A percentile compares a stretch with the other conserved stretches of the same genome.
phyloP scores from a whole-genome alignment of 1,140 invertebrate species.

The Apis laboriosa region DNA sequence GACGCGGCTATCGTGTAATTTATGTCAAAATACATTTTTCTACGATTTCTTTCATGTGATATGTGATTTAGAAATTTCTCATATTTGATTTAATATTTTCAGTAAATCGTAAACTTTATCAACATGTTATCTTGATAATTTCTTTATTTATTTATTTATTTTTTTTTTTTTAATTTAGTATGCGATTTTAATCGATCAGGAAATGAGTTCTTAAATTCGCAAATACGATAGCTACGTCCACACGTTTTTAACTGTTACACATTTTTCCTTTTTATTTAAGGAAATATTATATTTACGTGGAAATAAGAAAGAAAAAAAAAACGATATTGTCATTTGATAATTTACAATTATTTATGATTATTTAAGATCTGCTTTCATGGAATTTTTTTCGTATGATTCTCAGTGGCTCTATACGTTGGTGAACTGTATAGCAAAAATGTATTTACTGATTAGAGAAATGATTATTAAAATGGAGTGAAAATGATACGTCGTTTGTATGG shows the following conservation, averaged over 20 bases:
- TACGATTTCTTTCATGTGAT: background rate
- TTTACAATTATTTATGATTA: constrained; percentile 51
- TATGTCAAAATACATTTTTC: background rate
- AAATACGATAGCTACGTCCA: constrained; percentile 35
- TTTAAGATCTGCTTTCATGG: constrained; percentile 44
- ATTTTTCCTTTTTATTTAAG: constrained; percentile 38
- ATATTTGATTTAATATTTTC: constrained; percentile 1
- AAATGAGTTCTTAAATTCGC: background rate
- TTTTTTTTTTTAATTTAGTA: constrained; percentile 5
- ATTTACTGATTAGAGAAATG: constrained; percentile 44
- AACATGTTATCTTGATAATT: background rate
- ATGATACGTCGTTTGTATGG: constrained; percentile 41
- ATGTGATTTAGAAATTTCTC: background rate
- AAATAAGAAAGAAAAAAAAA: background rate
- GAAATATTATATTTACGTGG: constrained; percentile 16
- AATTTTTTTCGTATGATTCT: constrained; percentile 38
- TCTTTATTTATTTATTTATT: background rate
- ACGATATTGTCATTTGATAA: background rate
- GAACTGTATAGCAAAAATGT: constrained; percentile 50
- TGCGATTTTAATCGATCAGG: background rate
- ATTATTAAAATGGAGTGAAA: constrained; percentile 52
- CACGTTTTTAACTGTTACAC: constrained; percentile 23
- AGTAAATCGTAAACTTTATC: background rate
- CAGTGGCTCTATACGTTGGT: constrained; percentile 35
- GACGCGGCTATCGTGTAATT: constrained; percentile 16